These are phyloP conservation scores for Bradysia coprophila DNA, from an alignment of 1,140 invertebrate species.

Conservation along the genomic window DNA sequence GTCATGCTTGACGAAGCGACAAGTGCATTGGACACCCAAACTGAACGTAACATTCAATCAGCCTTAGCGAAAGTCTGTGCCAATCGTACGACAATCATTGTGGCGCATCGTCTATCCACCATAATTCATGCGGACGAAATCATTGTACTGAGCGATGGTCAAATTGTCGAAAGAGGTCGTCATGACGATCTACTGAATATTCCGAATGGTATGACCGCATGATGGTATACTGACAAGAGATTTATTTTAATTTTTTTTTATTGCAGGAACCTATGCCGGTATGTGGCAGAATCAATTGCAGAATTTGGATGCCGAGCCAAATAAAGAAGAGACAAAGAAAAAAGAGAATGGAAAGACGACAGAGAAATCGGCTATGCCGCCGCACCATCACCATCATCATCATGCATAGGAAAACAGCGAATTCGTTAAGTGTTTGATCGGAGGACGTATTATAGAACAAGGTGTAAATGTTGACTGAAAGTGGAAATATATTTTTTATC, in stretches of 20 bases:
- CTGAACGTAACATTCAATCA: constrained; percentile 66
- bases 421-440: too few relatives aligned
- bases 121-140: constrained; percentile 89
- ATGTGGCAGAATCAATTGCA: constrained; percentile 80
- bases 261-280: constrained; percentile 35
- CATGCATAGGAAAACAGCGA: too few relatives aligned
- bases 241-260: too few relatives aligned
- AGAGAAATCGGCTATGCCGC: too few relatives aligned
- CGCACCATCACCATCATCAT: too few relatives aligned
- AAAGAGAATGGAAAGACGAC: too few relatives aligned
- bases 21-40: constrained; percentile 66
- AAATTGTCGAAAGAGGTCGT: constrained; percentile 78
- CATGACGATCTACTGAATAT: constrained; percentile 65
- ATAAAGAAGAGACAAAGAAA: too few relatives aligned
- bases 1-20: constrained; percentile 84
- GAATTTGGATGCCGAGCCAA: constrained; percentile 22
- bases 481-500: neutral
- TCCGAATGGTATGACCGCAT: constrained; percentile 33
- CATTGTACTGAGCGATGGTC: constrained; percentile 72
- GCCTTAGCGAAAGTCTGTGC: constrained; percentile 57
- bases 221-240: too few relatives aligned
- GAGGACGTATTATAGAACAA: too few relatives aligned
- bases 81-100: constrained; percentile 78
- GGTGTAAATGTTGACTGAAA: neutral
- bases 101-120: constrained; percentile 85